Percentiles rank a stretch among this genome's conserved stretches.
phyloP scores from a whole-genome alignment of 1,140 invertebrate genomes.

The Drosophila dunni region DNA sequence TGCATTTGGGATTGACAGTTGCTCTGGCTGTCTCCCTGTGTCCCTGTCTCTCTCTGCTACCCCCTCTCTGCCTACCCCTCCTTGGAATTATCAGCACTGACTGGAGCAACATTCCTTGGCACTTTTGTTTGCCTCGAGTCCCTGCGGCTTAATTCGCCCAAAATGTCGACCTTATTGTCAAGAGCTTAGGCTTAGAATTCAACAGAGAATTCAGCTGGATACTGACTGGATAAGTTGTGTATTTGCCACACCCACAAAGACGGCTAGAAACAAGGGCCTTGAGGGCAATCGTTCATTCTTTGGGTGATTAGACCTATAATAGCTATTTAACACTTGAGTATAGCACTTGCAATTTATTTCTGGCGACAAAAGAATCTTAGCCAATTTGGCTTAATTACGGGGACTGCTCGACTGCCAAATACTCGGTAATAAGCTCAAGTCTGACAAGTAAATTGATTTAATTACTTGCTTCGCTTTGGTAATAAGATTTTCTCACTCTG shows the following conservation, averaged over 20 bases:
- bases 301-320: conserved; percentile 23
- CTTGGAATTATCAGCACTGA: conserved; percentile 24
- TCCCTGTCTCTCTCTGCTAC: no score
- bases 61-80: not conserved
- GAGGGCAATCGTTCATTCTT: not conserved
- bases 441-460: not conserved
- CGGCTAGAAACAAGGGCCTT: not conserved
- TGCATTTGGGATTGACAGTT: conserved; percentile 12
- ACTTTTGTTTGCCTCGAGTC: conserved; percentile 25
- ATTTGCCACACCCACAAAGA: no score
- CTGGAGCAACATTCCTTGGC: conserved; percentile 19
- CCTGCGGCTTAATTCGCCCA: conserved; percentile 17
- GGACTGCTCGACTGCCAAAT: not conserved
- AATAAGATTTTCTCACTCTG: not conserved
- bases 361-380: not conserved
- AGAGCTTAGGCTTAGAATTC: conserved; percentile 12
- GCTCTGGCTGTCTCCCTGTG: not conserved
- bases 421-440: not conserved
- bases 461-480: not conserved
- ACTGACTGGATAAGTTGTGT: not conserved
- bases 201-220: not conserved
- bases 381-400: not conserved
- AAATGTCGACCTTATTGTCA: conserved; percentile 19
- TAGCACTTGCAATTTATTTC: not conserved
- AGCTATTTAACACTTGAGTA: conserved; percentile 15